A percentile compares a stretch with the other conserved stretches of the same genome.
Conservation (phyloP, 2,797 vertebrate genomes). For the Lagocephalus sceleratus region DNA sequence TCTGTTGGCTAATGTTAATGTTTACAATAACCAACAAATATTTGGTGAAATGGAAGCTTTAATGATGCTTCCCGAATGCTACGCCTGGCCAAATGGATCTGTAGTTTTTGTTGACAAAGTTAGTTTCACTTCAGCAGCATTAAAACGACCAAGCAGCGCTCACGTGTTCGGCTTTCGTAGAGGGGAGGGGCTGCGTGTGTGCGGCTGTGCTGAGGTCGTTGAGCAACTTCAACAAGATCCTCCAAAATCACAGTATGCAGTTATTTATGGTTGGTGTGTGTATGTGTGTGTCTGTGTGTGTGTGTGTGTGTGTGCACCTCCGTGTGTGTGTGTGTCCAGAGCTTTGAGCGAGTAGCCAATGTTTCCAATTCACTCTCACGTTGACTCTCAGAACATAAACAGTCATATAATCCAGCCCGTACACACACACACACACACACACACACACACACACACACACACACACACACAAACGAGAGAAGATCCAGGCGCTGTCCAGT, state of each 20-base stretch:
- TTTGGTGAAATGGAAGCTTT: too few species aligned
- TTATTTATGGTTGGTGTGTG: too few species aligned
- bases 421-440: slow-evolving; percentile 11
- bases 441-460: slow-evolving; percentile 33
- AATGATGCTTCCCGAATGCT: too few species aligned
- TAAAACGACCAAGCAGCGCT: too few species aligned
- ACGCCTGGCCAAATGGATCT: too few species aligned
- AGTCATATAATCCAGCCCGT: slow-evolving; percentile 33
- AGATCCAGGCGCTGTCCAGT: slow-evolving; percentile 45
- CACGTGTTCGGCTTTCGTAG: too few species aligned
- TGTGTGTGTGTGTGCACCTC: too few species aligned
- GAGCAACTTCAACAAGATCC: background rate
- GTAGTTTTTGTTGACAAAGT: too few species aligned
- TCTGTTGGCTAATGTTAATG: too few species aligned
- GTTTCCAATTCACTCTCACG: background rate
- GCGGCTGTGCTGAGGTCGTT: background rate
- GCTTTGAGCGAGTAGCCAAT: background rate
- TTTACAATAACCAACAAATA: too few species aligned
- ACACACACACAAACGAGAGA: slow-evolving; percentile 38
- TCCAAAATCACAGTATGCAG: background rate
- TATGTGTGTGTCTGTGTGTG: too few species aligned
- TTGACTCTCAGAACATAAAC: slow-evolving; percentile 41
- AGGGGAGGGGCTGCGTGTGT: slow-evolving; percentile 3
- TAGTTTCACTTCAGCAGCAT: too few species aligned
- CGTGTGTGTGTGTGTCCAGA: background rate